Conservation (phyloP, 2,888 invertebrate species). For the Pyrocoelia pectoralis region DNA sequence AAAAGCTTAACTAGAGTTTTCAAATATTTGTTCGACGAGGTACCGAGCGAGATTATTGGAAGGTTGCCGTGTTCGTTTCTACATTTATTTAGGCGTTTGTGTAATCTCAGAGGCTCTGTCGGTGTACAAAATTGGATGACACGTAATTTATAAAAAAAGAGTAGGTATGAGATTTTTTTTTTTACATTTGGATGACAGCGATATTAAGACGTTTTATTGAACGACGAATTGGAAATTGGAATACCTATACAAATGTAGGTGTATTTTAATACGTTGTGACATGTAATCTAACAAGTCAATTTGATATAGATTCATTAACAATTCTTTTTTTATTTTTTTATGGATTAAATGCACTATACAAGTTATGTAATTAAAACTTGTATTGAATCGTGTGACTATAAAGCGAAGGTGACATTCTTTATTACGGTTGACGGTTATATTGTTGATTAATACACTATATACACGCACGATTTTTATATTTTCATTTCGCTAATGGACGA, state of each 20-base stretch:
- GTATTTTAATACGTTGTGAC: too few species aligned
- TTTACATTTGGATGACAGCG: too few species aligned
- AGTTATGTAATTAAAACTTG: neutral
- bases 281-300: too few species aligned
- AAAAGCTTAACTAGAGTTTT: constrained; percentile 20
- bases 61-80: neutral
- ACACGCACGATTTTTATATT: neutral
- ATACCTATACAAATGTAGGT: too few species aligned
- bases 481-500: neutral
- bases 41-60: constrained; percentile 10
- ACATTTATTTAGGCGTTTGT: constrained; percentile 7
- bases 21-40: constrained; percentile 25
- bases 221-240: too few species aligned
- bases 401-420: constrained; percentile 6
- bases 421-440: constrained; percentile 8
- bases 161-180: too few species aligned
- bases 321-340: too few species aligned
- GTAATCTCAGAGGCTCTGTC: neutral
- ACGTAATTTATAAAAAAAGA: neutral
- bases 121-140: neutral
- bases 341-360: too few species aligned
- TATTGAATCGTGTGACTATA: neutral
- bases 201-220: too few species aligned
- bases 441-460: neutral
- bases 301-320: too few species aligned